These are phyloP conservation scores for Pipistrellus pipistrellus DNA, from an alignment of 2,797 vertebrate genomes.

Conservation along the genomic window DNA sequence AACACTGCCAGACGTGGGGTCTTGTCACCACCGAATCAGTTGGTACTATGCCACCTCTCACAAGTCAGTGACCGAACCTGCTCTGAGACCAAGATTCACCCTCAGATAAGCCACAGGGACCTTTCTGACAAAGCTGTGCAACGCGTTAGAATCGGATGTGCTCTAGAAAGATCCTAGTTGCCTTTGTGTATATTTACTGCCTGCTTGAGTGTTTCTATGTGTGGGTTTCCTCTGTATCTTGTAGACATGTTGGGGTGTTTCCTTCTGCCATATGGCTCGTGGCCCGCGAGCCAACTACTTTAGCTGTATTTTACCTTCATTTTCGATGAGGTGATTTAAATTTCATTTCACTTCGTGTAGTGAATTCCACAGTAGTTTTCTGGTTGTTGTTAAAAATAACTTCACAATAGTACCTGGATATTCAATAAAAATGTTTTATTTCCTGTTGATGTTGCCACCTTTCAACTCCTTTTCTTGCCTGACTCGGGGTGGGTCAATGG, in stretches of 20 bases:
- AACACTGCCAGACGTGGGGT: constrained; percentile 89
- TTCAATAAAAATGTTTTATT: constrained; percentile 99
- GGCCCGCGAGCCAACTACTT: constrained; percentile 93
- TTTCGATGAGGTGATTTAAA: constrained; percentile 98
- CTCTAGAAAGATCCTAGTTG: constrained; percentile 99
- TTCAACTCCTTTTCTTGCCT: constrained; percentile 72
- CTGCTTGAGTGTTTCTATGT: constrained; percentile 99
- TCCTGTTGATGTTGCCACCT: constrained; percentile 95
- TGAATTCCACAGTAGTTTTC: constrained; percentile 99
- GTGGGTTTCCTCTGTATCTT: constrained; percentile 98
- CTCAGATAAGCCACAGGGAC: constrained; percentile 93
- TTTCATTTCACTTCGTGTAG: constrained; percentile 99
- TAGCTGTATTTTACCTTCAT: constrained; percentile 99
- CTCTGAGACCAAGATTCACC: constrained; percentile 90
- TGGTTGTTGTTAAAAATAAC: constrained; percentile 99
- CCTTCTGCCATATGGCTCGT: constrained; percentile 97
- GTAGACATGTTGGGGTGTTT: constrained; percentile 99
- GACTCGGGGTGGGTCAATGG: neutral
- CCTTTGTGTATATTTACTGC: constrained; percentile 99
- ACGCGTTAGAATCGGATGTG: constrained; percentile 99
- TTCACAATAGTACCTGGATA: constrained; percentile 98
- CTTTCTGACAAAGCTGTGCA: constrained; percentile 97
- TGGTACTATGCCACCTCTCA: constrained; percentile 83
- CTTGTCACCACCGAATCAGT: constrained; percentile 82
- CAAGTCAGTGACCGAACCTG: constrained; percentile 88